Evolutionary conservation across 1,140 invertebrate genomes (phyloP).

Genomic region (Heliconius melpomene): DNA sequence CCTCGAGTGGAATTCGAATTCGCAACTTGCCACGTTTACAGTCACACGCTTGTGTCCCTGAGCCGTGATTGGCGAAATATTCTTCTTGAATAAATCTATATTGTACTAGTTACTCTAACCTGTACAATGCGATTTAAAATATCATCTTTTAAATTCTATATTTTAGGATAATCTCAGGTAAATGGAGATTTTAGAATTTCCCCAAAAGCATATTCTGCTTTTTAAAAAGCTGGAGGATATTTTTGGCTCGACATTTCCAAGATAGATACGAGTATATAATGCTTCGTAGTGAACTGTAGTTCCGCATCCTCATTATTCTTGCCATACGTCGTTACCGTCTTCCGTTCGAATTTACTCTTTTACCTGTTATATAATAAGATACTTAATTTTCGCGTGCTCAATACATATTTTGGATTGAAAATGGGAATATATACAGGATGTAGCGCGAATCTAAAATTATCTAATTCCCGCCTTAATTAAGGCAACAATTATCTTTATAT

Average conservation of each 20-base stretch:
- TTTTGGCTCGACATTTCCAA: background rate
- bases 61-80: too few relatives aligned
- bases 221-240: background rate
- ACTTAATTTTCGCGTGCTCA: background rate
- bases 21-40: too few relatives aligned
- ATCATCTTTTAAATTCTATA: background rate
- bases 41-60: too few relatives aligned
- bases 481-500: too few relatives aligned
- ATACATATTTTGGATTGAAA: too few relatives aligned
- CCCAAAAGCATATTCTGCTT: background rate
- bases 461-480: too few relatives aligned
- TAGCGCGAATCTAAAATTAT: too few relatives aligned
- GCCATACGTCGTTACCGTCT: conserved; percentile 9
- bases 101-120: too few relatives aligned
- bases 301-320: conserved; percentile 24
- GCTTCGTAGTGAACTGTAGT: conserved; percentile 1
- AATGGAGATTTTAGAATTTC: background rate
- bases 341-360: conserved; percentile 7
- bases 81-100: too few relatives aligned
- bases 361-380: background rate
- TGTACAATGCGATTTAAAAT: too few relatives aligned
- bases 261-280: background rate
- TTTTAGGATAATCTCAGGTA: background rate
- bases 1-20: too few relatives aligned
- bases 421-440: too few relatives aligned